Conservation (phyloP, 1,140 invertebrate genomes). For the Orius laevigatus region DNA sequence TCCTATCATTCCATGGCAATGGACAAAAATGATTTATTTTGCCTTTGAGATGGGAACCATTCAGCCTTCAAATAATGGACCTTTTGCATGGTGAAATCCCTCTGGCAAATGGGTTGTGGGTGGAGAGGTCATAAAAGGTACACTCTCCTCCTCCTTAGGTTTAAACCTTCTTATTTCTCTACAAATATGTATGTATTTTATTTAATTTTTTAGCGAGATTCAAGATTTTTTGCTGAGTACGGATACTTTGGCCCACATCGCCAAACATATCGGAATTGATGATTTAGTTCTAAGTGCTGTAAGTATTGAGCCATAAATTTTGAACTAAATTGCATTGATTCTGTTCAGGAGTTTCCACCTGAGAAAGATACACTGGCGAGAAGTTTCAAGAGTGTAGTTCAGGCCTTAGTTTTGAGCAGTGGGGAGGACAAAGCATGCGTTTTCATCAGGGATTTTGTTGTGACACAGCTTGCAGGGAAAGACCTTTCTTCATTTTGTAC, state of each 20-base stretch:
- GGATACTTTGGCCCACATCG: slow-evolving; percentile 48
- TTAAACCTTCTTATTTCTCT: too few relatives aligned
- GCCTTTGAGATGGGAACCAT: too few relatives aligned
- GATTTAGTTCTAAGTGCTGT: slow-evolving; percentile 64
- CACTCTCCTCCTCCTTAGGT: too few relatives aligned
- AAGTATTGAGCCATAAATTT: slow-evolving; percentile 27
- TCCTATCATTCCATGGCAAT: too few relatives aligned
- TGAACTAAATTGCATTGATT: slow-evolving; percentile 11
- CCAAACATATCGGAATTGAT: slow-evolving; percentile 54
- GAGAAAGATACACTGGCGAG: slow-evolving; percentile 45
- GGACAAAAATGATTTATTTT: too few relatives aligned
- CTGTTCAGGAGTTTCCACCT: slow-evolving; percentile 58
- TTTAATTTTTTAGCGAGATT: slow-evolving; percentile 37
- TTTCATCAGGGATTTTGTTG: slow-evolving; percentile 77
- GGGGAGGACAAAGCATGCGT: slow-evolving; percentile 40
- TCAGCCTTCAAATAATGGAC: too few relatives aligned
- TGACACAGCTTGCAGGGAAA: slow-evolving; percentile 59
- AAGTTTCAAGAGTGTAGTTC: slow-evolving; percentile 67
- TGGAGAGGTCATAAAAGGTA: too few relatives aligned
- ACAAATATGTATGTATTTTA: too few relatives aligned
- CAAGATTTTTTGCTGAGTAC: slow-evolving; percentile 46
- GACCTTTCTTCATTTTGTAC: slow-evolving; percentile 72
- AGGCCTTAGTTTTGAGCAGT: slow-evolving; percentile 48
- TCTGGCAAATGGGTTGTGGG: too few relatives aligned
- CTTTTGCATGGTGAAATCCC: too few relatives aligned